Evolutionary conservation across 2,113 vertebrate species (phyloP), one percentile per base, ranked within the genome.

Genomic region (Uria lomvia): DNA sequence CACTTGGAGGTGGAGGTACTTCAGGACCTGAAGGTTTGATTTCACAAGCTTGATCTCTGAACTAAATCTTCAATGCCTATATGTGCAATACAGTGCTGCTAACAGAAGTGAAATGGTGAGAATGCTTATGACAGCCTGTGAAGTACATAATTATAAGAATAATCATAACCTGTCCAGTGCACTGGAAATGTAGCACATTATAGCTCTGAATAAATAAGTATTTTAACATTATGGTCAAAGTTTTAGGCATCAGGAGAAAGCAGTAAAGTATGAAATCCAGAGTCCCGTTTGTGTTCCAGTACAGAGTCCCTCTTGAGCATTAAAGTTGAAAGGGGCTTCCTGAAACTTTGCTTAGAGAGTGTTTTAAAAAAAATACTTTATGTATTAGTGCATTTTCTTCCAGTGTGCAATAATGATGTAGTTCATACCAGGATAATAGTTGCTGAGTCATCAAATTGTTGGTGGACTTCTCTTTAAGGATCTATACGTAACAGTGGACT

Each of bases 401-500:
- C 36, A 11, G 4, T 70, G 38, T 53, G 26, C 15, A 42, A 16
- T 56, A 73, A 12, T 26, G 12, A 6, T n/a, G 7, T 71, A 6
- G 19, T 74, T 88, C 55, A 38, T 74, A 50, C 24, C 0, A 2
- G 5, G 2, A 3, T 34, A 63, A 76, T 27, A 60, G 47, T 76
- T 86, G 16, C 40, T 58, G 8, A 26, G 24, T 82, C 59, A 56
- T 36, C 6, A 24, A 4, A 38, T 53, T 53, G 7, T 58, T 42
- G 55, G 11, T 55, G 18, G 32, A 29, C 20, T 32, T 76, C 9
- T 74, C 17, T 49, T 43, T 42, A 55, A 87, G 15, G 11, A 18
- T 63, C 24, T 73, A 0, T 49, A 1, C 13, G 6, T 71, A 50
- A 11, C 3, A 7, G 8, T 22, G 9, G 15, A 49, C 29, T 62